Conservation (phyloP, 2,113 vertebrate genomes). For the Crocuta crocuta region DNA sequence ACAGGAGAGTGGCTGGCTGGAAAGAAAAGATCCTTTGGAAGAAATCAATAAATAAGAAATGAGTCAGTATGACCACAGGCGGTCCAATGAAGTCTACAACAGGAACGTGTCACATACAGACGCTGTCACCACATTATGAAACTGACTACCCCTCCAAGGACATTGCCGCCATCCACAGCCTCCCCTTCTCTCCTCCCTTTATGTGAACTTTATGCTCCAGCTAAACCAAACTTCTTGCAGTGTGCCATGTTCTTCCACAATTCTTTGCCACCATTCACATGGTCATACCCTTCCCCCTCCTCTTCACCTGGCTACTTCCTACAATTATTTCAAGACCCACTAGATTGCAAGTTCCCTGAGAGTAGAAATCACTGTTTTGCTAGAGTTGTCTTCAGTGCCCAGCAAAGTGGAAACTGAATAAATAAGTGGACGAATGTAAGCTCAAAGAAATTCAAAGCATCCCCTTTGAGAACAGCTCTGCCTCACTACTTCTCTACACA, state of each 20-base stretch:
- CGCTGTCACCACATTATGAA: neutral
- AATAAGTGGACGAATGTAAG: neutral
- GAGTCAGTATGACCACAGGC: neutral
- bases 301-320: neutral
- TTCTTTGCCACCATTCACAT: neutral
- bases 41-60: conserved; percentile 32
- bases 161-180: neutral
- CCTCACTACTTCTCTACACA: neutral
- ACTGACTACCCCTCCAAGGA: neutral
- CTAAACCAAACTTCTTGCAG: neutral
- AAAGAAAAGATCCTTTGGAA: neutral
- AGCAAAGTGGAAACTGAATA: neutral
- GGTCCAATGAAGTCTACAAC: neutral
- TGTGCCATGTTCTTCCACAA: neutral
- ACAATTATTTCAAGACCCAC: neutral
- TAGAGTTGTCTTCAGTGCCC: neutral
- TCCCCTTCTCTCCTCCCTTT: neutral
- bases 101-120: neutral
- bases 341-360: neutral
- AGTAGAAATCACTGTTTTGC: neutral
- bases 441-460: neutral
- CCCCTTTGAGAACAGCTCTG: neutral
- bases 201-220: neutral
- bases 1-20: neutral
- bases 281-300: neutral